A percentile compares a stretch with the other conserved stretches of the same genome.
Conservation (phyloP, 2,113 vertebrate species). For the Scortum barcoo region DNA sequence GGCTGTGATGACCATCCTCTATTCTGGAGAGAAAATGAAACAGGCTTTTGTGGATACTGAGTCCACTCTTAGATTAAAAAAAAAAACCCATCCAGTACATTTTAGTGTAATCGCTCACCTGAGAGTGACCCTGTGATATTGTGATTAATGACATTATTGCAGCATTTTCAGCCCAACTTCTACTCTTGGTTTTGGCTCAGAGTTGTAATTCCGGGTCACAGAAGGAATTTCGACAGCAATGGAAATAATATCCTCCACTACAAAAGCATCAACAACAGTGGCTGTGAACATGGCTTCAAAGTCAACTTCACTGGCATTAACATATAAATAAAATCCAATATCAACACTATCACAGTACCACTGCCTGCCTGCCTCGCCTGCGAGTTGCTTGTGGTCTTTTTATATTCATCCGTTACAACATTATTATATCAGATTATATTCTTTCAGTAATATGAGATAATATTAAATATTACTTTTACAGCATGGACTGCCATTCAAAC, state of each 20-base stretch:
- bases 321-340: neutral
- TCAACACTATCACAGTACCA: neutral
- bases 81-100: too few species aligned
- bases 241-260: neutral
- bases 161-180: neutral
- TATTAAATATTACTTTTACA: neutral
- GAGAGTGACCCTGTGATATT: neutral
- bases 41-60: neutral
- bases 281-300: neutral
- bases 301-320: too few species aligned
- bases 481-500: neutral
- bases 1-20: neutral
- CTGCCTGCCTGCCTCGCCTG: neutral
- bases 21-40: neutral
- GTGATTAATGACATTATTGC: constrained; percentile 4
- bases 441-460: neutral
- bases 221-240: neutral
- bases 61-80: neutral
- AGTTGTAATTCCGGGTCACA: too few species aligned
- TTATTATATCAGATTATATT: neutral
- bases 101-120: neutral
- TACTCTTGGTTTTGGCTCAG: neutral
- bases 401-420: neutral
- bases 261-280: neutral
- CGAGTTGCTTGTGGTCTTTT: neutral